These are phyloP conservation scores for Drosophila obscura DNA, from an alignment of 1,140 invertebrate species.

Conservation along the genomic window DNA sequence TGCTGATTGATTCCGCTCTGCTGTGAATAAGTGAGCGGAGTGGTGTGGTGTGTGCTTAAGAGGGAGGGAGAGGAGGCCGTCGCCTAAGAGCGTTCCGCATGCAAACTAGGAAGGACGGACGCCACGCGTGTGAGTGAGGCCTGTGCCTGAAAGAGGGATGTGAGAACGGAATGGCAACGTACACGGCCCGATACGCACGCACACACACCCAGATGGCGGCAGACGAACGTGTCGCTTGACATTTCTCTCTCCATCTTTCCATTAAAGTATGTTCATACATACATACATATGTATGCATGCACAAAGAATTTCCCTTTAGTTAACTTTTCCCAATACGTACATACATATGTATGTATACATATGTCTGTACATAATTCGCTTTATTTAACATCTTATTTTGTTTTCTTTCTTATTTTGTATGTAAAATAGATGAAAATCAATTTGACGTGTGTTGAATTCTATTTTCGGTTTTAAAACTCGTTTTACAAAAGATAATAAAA, in stretches of 20 bases:
- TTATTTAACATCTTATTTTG: slow-evolving; percentile 38
- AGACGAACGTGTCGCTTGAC: background rate
- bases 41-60: background rate
- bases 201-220: background rate
- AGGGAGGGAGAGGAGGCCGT: background rate
- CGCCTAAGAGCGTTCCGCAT: background rate
- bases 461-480: slow-evolving; percentile 78
- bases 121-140: slow-evolving; percentile 5
- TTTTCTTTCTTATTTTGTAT: slow-evolving; percentile 50
- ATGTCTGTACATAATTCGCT: slow-evolving; percentile 52
- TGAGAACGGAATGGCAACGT: background rate
- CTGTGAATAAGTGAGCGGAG: background rate
- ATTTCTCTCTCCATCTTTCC: too few species aligned
- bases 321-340: slow-evolving; percentile 54
- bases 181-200: slow-evolving; percentile 1
- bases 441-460: slow-evolving; percentile 79
- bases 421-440: slow-evolving; percentile 81
- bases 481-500: slow-evolving; percentile 59
- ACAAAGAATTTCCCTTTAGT: slow-evolving; percentile 35
- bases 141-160: too few species aligned
- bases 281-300: background rate
- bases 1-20: slow-evolving; percentile 34
- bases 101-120: slow-evolving; percentile 17
- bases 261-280: background rate
- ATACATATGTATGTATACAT: background rate